These are phyloP conservation scores for Coreius guichenoti DNA, from an alignment of 2,797 vertebrate species.

Conservation along the genomic window DNA sequence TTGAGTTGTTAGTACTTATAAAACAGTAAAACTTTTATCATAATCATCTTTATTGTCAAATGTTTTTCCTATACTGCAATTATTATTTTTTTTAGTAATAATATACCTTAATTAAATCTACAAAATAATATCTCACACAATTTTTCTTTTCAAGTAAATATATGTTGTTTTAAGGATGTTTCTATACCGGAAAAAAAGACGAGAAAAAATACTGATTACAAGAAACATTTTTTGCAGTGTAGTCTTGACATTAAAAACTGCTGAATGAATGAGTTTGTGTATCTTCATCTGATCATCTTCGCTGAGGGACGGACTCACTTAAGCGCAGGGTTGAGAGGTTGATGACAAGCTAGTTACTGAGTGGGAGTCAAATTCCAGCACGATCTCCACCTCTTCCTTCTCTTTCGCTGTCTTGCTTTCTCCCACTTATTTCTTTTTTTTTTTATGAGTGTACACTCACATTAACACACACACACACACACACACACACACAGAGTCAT, in stretches of 20 bases:
- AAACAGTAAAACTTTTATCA: neutral
- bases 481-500: slow-evolving; percentile 62
- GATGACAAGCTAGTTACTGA: slow-evolving; percentile 55
- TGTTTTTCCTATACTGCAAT: neutral
- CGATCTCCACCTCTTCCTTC: slow-evolving; percentile 63
- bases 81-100: neutral
- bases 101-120: neutral
- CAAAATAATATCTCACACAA: neutral
- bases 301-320: slow-evolving; percentile 31
- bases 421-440: slow-evolving; percentile 47
- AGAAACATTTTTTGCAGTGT: neutral
- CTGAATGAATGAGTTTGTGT: slow-evolving; percentile 26
- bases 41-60: no score
- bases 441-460: slow-evolving; percentile 46
- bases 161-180: neutral
- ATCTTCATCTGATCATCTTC: slow-evolving; percentile 50
- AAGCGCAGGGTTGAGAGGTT: slow-evolving; percentile 49
- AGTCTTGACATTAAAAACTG: neutral
- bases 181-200: neutral
- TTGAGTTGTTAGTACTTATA: neutral
- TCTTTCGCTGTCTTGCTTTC: slow-evolving; percentile 51
- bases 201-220: neutral
- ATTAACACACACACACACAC: slow-evolving; percentile 22
- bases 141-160: neutral
- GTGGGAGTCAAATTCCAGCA: slow-evolving; percentile 67